Percentiles rank a stretch among this genome's conserved stretches.
These are phyloP conservation scores for Eupithecia exiguata DNA, from an alignment of 2,888 invertebrate species.

Conservation along the genomic window DNA sequence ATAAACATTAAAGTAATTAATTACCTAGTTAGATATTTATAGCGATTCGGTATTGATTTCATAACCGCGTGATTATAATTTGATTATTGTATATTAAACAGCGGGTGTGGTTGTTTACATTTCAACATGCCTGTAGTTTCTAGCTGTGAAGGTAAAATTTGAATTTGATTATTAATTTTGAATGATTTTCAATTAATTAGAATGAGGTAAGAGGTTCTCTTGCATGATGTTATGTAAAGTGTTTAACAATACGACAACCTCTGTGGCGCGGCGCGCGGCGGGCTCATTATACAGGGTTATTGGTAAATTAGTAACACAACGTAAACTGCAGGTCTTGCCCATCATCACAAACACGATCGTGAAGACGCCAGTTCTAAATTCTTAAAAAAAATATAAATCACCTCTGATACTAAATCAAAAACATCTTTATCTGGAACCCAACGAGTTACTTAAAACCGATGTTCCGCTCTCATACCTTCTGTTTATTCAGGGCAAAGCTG, in stretches of 20 bases:
- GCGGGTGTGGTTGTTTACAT: constrained; percentile 33
- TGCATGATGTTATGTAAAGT: background rate
- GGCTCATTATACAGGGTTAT: too few relatives aligned
- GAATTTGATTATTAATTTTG: constrained; percentile 21
- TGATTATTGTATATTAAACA: constrained; percentile 29
- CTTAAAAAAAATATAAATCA: too few relatives aligned
- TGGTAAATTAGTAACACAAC: too few relatives aligned
- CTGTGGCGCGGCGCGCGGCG: too few relatives aligned
- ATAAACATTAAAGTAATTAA: constrained; percentile 30
- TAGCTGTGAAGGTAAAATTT: constrained; percentile 10
- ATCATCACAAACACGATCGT: too few relatives aligned
- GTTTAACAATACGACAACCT: background rate
- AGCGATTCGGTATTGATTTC: constrained; percentile 26
- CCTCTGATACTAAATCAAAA: too few relatives aligned
- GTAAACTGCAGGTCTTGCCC: too few relatives aligned
- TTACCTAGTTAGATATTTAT: constrained; percentile 30
- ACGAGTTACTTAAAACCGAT: too few relatives aligned
- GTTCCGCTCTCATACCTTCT: too few relatives aligned
- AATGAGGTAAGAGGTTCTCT: background rate
- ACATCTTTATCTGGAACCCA: too few relatives aligned
- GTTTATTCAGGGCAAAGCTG: too few relatives aligned
- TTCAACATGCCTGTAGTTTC: constrained; percentile 21
- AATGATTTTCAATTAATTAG: constrained; percentile 7
- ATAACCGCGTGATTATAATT: constrained; percentile 26
- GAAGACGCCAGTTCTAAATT: too few relatives aligned